A percentile compares a stretch with the other conserved stretches of the same genome.
These are phyloP conservation scores for Lontra canadensis DNA, from an alignment of 2,113 vertebrate genomes.

Conservation along the genomic window DNA sequence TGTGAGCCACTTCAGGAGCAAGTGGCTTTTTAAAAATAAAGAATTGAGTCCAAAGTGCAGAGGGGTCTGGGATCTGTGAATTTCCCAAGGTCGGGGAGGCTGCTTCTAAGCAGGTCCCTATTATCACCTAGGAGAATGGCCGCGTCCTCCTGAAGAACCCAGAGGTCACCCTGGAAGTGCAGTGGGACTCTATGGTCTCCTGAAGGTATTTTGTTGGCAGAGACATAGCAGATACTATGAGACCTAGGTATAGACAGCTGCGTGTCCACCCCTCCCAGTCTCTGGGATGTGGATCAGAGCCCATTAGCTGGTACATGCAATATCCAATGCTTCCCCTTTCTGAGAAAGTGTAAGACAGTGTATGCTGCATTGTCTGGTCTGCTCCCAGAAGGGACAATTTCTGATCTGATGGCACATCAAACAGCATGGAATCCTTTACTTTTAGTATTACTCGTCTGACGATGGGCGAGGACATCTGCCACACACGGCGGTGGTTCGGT, in stretches of 20 bases:
- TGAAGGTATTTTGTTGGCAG: neutral
- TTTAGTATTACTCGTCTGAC: no score
- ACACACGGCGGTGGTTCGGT: rapidly evolving
- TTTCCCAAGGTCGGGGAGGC: neutral
- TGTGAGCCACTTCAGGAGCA: neutral
- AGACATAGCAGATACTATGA: neutral
- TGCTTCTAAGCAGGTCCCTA: neutral
- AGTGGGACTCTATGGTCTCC: neutral
- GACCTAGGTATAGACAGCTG: neutral
- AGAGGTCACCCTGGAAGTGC: neutral
- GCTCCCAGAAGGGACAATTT: rapidly evolving
- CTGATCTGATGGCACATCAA: neutral
- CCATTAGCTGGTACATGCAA: neutral
- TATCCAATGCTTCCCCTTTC: neutral
- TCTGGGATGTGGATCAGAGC: rapidly evolving
- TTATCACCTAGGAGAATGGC: neutral
- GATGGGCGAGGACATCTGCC: no score
- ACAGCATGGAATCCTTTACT: neutral
- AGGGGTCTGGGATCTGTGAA: neutral
- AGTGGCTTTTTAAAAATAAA: neutral
- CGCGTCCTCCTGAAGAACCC: neutral
- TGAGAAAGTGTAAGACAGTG: neutral
- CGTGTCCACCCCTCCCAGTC: neutral
- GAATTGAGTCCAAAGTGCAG: neutral
- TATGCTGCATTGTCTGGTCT: rapidly evolving